Conservation (phyloP, 2,888 invertebrate species). For the Dendrolimus houi region DNA sequence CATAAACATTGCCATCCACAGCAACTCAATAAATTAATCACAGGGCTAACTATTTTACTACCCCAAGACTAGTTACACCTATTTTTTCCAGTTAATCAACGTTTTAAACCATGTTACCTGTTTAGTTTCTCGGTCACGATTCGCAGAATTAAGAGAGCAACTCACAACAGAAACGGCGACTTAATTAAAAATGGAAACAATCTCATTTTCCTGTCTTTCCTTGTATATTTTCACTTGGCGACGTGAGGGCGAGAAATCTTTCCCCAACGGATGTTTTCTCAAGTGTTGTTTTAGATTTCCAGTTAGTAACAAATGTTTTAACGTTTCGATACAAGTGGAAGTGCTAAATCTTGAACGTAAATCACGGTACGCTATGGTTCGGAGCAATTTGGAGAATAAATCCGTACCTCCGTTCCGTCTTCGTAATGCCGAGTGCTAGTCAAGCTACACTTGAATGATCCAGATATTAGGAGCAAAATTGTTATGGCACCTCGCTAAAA, state of each 20-base stretch:
- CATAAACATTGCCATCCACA: too few relatives aligned
- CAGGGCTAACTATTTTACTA: too few relatives aligned
- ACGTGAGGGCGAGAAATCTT: constrained; percentile 31
- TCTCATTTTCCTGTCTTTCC: constrained; percentile 22
- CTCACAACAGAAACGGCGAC: constrained; percentile 39
- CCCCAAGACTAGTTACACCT: too few relatives aligned
- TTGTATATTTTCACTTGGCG: constrained; percentile 24
- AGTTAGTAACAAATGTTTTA: constrained; percentile 56
- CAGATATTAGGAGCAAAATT: too few relatives aligned
- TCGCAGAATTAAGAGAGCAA: constrained; percentile 29
- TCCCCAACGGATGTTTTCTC: constrained; percentile 22
- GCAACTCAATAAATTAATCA: too few relatives aligned
- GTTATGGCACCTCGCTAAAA: too few relatives aligned
- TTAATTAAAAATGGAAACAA: constrained; percentile 46
- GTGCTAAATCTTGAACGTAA: constrained; percentile 56
- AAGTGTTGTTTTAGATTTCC: constrained; percentile 36
- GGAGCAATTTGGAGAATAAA: constrained; percentile 44
- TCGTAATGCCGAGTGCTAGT: constrained; percentile 33
- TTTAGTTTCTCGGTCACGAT: constrained; percentile 45
- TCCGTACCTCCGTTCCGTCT: constrained; percentile 38
- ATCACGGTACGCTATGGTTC: constrained; percentile 40
- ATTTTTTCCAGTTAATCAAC: too few relatives aligned
- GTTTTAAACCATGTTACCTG: constrained; percentile 8
- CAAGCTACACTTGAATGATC: constrained; percentile 35
- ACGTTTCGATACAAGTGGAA: constrained; percentile 59